Conservation (phyloP, 2,888 invertebrate species). For the Kuschelorhynchus macadamiae region DNA sequence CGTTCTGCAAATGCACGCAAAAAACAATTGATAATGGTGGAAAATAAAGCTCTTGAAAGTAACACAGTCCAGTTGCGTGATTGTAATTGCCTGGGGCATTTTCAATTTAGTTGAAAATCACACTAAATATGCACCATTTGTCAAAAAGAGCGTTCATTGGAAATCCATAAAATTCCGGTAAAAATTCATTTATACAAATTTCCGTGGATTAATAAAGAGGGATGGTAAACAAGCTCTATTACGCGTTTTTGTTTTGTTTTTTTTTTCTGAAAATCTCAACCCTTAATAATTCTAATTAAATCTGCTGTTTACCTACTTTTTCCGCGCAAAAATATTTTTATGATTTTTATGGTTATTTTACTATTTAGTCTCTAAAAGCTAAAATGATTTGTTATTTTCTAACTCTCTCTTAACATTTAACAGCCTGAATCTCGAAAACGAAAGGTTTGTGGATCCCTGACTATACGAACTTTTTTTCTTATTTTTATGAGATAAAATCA, state of each 20-base stretch:
- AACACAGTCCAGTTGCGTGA: conserved; percentile 28
- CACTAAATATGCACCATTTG: conserved; percentile 43
- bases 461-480: too few relatives aligned
- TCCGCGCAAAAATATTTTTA: too few relatives aligned
- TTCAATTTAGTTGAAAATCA: conserved; percentile 44
- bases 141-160: conserved; percentile 35
- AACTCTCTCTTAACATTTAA: too few relatives aligned
- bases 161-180: conserved; percentile 32
- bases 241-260: background rate
- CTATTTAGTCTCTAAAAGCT: too few relatives aligned
- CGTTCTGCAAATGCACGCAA: conserved; percentile 9
- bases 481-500: too few relatives aligned
- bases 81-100: conserved; percentile 39
- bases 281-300: too few relatives aligned
- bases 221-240: conserved; percentile 5
- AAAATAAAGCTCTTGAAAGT: conserved; percentile 25
- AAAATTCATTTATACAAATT: conserved; percentile 27
- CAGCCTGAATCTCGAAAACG: too few relatives aligned
- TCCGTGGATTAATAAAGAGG: conserved; percentile 15
- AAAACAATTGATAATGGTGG: conserved; percentile 15
- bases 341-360: too few relatives aligned
- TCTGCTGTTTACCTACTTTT: too few relatives aligned
- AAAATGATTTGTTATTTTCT: too few relatives aligned
- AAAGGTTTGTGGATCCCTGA: too few relatives aligned
- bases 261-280: background rate